Evolutionary conservation across 2,797 vertebrate genomes (phyloP), one percentile per base, ranked within the genome.

Genomic region (Microctenopoma steveboyesi): DNA sequence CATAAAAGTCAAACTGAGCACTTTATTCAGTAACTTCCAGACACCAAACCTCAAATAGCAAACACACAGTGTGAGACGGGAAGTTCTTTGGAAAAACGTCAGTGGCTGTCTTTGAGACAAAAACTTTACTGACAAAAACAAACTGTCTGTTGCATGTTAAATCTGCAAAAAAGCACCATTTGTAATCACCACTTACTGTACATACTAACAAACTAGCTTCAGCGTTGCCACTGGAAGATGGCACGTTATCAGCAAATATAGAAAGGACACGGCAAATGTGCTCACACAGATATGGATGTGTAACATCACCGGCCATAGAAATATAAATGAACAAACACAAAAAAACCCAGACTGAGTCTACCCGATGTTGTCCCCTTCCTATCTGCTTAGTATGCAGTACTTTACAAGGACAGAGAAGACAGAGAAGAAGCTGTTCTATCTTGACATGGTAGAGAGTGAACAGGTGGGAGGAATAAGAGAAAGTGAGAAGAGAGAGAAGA

Each of bases 381-480:
- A 40, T 82, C 76, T 81, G 74, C 69, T 84, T 74, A 67, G 71
- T 33, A 72, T 63, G 73, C 73, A 62, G 54, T 77, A 57, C 49
- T 67, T 83, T 68, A 68, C 79, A 81, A 89, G 76, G 84, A 86
- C 70, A 11, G 62, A 81, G 55, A 67, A 85, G 71, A 77, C 71
- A 56, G 64, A 66, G 70, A 76, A 57, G 60, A 79, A 83, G 81
- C 71, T 47, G 64, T 48, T 88, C 62, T 40, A 55, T 83, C 83
- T 70, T 50, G 58, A 30, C 60, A 66, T 74, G 62, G 66, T 60
- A 61, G 80, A 3, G 33, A 81, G 59, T 58, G 72, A 89, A 85
- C 82, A 71, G 76, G 79, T 86, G 85, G 70, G 86, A 86, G 84
- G 80, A 86, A 83, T 37, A 72, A 77, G 70, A 63, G 69, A 66